phyloP scores from a whole-genome alignment of 2,797 vertebrate species.

The Neosilurus hyrtlii region DNA sequence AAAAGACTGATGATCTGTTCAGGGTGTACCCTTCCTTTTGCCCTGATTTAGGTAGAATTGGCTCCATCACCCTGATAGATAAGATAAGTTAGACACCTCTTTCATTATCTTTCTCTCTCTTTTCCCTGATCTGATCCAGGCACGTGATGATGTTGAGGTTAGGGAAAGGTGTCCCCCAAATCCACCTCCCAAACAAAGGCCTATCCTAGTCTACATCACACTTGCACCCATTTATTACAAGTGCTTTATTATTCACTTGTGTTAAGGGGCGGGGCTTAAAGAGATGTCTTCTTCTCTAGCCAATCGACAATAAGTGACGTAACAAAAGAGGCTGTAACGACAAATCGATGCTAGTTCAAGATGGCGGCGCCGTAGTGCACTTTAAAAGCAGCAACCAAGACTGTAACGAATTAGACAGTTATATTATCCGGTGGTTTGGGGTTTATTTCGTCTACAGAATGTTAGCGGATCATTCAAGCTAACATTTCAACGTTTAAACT shows the following conservation, averaged over 20 bases:
- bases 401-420: background rate
- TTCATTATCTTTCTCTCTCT: background rate
- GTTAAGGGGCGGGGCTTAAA: background rate
- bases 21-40: too few relatives aligned
- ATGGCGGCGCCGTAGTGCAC: constrained; percentile 50
- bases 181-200: constrained; percentile 66
- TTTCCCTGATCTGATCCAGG: constrained; percentile 47
- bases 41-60: too few relatives aligned
- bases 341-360: constrained; percentile 37
- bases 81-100: background rate
- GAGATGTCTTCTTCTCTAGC: background rate
- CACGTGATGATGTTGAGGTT: constrained; percentile 40
- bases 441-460: constrained; percentile 4
- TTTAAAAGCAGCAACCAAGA: constrained; percentile 3
- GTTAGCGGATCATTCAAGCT: constrained; percentile 11
- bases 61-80: too few relatives aligned
- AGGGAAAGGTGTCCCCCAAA: constrained; percentile 29
- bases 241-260: background rate
- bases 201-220: constrained; percentile 67
- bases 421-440: background rate
- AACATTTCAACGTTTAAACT: background rate
- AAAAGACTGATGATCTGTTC: too few relatives aligned
- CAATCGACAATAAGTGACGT: background rate
- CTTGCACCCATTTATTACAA: constrained; percentile 72
- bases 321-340: background rate